A percentile compares a stretch with the other conserved stretches of the same genome.
Conservation (phyloP, 1,140 invertebrate genomes). For the Apolygus lucorum region DNA sequence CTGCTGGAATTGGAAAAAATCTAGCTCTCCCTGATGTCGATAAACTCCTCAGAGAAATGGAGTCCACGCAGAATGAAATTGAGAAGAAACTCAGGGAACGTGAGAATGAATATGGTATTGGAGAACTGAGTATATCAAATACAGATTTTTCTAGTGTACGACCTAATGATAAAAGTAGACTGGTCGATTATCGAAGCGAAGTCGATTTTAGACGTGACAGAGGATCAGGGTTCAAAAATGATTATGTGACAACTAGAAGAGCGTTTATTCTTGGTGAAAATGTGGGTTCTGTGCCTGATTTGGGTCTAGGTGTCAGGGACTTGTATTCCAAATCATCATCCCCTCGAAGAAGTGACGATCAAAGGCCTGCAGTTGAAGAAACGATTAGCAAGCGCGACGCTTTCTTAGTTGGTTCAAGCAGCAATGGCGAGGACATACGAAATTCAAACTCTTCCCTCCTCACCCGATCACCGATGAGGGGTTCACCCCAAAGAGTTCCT, state of each 20-base stretch:
- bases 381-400: constrained; percentile 16
- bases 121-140: too few species aligned
- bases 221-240: not conserved
- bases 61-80: constrained; percentile 39
- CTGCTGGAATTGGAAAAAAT: constrained; percentile 30
- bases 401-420: constrained; percentile 17
- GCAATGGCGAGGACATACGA: not conserved
- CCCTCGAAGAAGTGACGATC: constrained; percentile 15
- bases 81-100: constrained; percentile 30
- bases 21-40: constrained; percentile 42
- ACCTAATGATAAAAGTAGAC: not conserved
- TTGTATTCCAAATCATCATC: constrained; percentile 18
- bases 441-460: not conserved
- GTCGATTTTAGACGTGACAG: not conserved
- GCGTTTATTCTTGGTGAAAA: constrained; percentile 34
- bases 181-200: not conserved
- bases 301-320: constrained; percentile 38
- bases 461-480: not conserved
- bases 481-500: not conserved
- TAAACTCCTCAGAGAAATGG: constrained; percentile 41
- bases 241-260: not conserved
- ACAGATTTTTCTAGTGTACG: too few species aligned
- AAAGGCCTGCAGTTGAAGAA: constrained; percentile 24
- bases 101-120: constrained; percentile 18
- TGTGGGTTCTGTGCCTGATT: constrained; percentile 38